These are phyloP conservation scores for Sternotherus odoratus DNA, from an alignment of 2,797 vertebrate species.

Conservation along the genomic window DNA sequence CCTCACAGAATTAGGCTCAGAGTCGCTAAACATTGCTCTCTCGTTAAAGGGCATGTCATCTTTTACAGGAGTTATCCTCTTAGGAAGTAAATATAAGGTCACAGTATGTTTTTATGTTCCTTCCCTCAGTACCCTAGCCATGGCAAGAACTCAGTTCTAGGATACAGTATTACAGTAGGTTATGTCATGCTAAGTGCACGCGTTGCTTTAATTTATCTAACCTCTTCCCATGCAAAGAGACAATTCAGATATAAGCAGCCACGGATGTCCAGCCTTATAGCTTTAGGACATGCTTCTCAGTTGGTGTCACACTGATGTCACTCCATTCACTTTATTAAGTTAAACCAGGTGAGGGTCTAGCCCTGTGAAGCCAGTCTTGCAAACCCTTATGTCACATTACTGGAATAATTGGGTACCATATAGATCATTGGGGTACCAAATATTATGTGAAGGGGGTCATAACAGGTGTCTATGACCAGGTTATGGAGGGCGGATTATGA, in stretches of 20 bases:
- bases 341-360: not conserved
- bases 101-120: not conserved
- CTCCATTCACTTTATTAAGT: not conserved
- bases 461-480: too few species aligned
- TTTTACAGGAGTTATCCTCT: not conserved
- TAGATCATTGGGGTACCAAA: too few species aligned
- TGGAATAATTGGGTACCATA: too few species aligned
- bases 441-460: too few species aligned
- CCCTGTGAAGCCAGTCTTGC: slow-evolving; percentile 8
- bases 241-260: not conserved
- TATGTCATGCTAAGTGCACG: not conserved
- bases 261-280: not conserved
- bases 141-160: not conserved
- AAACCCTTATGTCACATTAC: slow-evolving; percentile 59
- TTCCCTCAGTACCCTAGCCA: slow-evolving; percentile 21
- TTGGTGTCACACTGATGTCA: not conserved
- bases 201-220: not conserved
- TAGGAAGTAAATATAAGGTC: not conserved
- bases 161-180: not conserved
- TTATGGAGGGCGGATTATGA: too few species aligned
- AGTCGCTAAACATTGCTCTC: not conserved
- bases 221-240: not conserved
- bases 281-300: not conserved
- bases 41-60: not conserved
- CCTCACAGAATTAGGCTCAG: not conserved